Conservation (phyloP, 2,888 invertebrate genomes). For the Prenolepis imparis region DNA sequence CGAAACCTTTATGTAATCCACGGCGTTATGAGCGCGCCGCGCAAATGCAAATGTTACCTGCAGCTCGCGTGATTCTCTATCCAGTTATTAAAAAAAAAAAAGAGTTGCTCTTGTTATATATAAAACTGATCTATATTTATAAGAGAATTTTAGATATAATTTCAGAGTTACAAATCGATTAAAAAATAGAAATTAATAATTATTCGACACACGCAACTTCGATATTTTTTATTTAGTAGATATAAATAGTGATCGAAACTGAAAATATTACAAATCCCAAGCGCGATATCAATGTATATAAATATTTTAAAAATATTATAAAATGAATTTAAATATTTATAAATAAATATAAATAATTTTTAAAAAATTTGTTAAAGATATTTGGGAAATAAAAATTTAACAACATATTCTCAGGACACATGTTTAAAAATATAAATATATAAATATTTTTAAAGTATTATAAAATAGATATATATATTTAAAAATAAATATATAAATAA, state of each 20-base stretch:
- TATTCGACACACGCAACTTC: not conserved
- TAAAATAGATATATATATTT: too few species aligned
- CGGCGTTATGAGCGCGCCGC: conserved; percentile 38
- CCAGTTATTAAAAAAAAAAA: conserved; percentile 43
- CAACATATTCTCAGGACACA: too few species aligned
- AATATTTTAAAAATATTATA: too few species aligned
- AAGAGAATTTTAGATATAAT: conserved; percentile 3
- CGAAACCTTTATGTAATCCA: conserved; percentile 65
- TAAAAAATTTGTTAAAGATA: too few species aligned
- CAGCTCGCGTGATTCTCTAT: conserved; percentile 3
- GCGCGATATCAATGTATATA: not conserved
- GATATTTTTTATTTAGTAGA: not conserved
- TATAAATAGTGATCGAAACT: not conserved
- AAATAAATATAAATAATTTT: too few species aligned
- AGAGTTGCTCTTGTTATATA: conserved; percentile 18
- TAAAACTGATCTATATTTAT: conserved; percentile 2
- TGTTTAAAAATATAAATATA: too few species aligned
- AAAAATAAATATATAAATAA: too few species aligned
- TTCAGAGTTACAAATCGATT: not conserved
- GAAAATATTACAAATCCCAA: not conserved
- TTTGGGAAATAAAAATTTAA: too few species aligned
- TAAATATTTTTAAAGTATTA: too few species aligned
- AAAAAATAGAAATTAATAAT: conserved; percentile 3
- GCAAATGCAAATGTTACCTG: conserved; percentile 60
- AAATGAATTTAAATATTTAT: too few species aligned